Percentiles rank a stretch among this genome's conserved stretches.
Evolutionary conservation across 2,797 vertebrate species (phyloP).

Genomic region (Falco naumanni): DNA sequence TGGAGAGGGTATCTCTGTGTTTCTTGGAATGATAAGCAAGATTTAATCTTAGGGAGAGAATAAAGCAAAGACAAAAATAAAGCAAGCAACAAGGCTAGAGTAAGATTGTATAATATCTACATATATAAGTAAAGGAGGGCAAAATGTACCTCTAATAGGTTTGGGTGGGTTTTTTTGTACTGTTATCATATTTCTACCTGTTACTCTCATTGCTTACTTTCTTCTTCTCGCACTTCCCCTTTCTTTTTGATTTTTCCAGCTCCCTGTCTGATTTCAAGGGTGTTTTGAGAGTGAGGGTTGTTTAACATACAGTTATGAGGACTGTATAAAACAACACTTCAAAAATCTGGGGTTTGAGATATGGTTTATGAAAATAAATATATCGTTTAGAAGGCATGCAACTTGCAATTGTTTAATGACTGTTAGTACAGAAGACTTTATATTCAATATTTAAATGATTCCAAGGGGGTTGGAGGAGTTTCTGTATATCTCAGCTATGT

Average conservation of each 20-base stretch:
- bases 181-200: not conserved
- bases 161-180: not conserved
- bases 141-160: not conserved
- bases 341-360: not conserved
- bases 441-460: not conserved
- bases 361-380: not conserved
- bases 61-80: not conserved
- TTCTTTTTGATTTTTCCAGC: not conserved
- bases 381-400: accelerated
- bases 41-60: not conserved
- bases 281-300: not conserved
- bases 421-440: not conserved
- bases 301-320: not conserved
- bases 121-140: not conserved
- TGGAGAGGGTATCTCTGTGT: not conserved
- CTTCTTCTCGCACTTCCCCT: not conserved
- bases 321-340: not conserved
- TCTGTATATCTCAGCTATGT: not conserved
- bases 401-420: not conserved
- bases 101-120: not conserved
- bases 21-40: not conserved
- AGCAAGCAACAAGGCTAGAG: not conserved
- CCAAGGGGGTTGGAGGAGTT: not conserved
- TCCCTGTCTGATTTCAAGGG: not conserved
- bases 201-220: not conserved